phyloP scores from a whole-genome alignment of 2,888 invertebrate species.

The Mythimna vitellina region DNA sequence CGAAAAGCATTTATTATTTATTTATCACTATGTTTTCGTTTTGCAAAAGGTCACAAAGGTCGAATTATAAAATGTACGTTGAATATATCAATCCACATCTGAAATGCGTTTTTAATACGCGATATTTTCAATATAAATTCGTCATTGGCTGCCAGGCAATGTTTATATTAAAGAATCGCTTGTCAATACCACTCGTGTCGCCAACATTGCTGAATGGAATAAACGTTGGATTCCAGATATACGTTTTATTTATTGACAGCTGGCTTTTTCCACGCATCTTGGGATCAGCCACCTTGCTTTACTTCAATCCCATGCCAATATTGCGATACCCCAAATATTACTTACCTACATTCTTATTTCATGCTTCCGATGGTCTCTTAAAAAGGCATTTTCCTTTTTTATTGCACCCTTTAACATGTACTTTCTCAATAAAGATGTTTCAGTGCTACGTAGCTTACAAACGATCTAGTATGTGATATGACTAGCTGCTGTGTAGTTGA shows the following conservation, averaged over 20 bases:
- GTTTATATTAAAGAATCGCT: slow-evolving; percentile 61
- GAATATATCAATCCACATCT: slow-evolving; percentile 32
- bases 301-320: slow-evolving; percentile 51
- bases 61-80: slow-evolving; percentile 4
- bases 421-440: slow-evolving; percentile 36
- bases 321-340: slow-evolving; percentile 53
- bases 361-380: slow-evolving; percentile 29
- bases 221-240: slow-evolving; percentile 62
- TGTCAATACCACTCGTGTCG: slow-evolving; percentile 66
- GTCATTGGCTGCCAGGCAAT: slow-evolving; percentile 47
- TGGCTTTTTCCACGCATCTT: slow-evolving; percentile 59
- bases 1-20: slow-evolving; percentile 29
- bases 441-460: slow-evolving; percentile 36
- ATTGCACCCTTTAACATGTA: slow-evolving; percentile 26
- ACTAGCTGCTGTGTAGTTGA: slow-evolving; percentile 25
- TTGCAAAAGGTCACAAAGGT: not conserved
- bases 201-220: slow-evolving; percentile 57
- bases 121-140: slow-evolving; percentile 55
- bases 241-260: slow-evolving; percentile 69
- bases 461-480: slow-evolving; percentile 19
- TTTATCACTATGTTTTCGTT: slow-evolving; percentile 9
- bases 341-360: slow-evolving; percentile 24
- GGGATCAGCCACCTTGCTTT: slow-evolving; percentile 62
- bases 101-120: slow-evolving; percentile 24
- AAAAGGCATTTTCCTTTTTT: slow-evolving; percentile 26